Conservation (phyloP, 2,113 vertebrate genomes). For the Penelope pileata region DNA sequence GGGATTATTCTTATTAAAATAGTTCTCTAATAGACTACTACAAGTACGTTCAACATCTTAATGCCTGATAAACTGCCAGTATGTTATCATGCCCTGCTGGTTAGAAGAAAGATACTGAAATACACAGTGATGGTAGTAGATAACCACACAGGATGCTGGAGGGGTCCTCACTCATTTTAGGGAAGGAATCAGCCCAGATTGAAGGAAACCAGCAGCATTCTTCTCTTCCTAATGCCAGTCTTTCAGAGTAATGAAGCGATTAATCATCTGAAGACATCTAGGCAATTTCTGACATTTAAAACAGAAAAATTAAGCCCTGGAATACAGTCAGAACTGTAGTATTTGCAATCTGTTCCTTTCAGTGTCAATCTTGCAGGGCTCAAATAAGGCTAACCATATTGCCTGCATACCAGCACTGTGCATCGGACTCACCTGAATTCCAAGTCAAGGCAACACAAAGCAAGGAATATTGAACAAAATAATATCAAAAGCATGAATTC, state of each 20-base stretch:
- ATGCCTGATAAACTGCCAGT: background rate
- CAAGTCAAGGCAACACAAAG: background rate
- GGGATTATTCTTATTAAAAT: slow-evolving; percentile 9
- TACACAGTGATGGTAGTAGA: background rate
- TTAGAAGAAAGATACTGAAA: background rate
- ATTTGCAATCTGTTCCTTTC: background rate
- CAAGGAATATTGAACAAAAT: background rate
- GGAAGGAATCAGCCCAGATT: background rate
- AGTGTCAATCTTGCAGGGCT: background rate
- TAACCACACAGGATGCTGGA: background rate
- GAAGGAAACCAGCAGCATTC: background rate
- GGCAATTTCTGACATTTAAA: background rate
- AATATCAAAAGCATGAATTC: background rate
- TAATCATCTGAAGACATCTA: background rate
- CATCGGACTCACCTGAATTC: background rate
- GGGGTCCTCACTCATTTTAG: background rate
- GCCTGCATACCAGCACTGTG: fast-evolving
- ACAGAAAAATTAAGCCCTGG: background rate
- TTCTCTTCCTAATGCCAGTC: background rate
- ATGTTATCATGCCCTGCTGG: background rate
- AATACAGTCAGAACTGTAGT: background rate
- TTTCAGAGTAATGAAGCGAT: background rate
- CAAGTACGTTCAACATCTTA: background rate
- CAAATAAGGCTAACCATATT: background rate
- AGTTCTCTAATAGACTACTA: background rate